Evolutionary conservation across 2,797 vertebrate species (phyloP).

Genomic region (Cottoperca gobio): DNA sequence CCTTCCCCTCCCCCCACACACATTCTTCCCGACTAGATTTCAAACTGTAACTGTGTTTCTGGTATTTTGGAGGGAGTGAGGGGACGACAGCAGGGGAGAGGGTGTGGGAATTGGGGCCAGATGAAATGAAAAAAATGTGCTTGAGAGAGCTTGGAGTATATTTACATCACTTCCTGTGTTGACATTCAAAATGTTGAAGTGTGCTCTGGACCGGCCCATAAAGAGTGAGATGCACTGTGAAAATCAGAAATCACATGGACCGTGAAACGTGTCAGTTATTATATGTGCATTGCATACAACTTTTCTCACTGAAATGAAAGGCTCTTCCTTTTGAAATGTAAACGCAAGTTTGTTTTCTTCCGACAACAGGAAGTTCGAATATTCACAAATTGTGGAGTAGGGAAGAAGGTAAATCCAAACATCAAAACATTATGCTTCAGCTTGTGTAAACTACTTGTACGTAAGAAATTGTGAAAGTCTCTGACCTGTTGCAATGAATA

Average conservation of each 20-base stretch:
- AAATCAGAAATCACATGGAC: too few species aligned
- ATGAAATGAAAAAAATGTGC: constrained; percentile 58
- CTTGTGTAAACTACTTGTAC: constrained; percentile 5
- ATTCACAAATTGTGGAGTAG: constrained; percentile 82
- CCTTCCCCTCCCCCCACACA: constrained; percentile 47
- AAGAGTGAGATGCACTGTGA: background rate
- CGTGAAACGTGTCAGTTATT: constrained; percentile 33
- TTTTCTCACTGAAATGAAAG: constrained; percentile 2
- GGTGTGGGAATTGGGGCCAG: constrained; percentile 53
- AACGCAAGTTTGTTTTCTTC: constrained; percentile 64
- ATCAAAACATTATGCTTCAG: background rate
- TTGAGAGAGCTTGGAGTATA: background rate
- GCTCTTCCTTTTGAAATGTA: constrained; percentile 20
- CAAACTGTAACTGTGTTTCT: constrained; percentile 64
- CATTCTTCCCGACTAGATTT: constrained; percentile 74
- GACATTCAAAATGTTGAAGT: constrained; percentile 59
- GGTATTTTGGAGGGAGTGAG: constrained; percentile 62
- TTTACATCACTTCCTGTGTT: constrained; percentile 70
- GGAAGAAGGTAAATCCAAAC: constrained; percentile 79
- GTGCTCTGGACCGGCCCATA: background rate
- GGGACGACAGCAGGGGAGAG: constrained; percentile 16
- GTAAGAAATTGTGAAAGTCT: constrained; percentile 13
- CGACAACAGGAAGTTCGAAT: constrained; percentile 77
- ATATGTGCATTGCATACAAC: background rate
- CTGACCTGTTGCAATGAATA: constrained; percentile 1